Base-by-base conservation (phyloP, 2,888 invertebrate species). In the Campoplex capitator region DNA sequence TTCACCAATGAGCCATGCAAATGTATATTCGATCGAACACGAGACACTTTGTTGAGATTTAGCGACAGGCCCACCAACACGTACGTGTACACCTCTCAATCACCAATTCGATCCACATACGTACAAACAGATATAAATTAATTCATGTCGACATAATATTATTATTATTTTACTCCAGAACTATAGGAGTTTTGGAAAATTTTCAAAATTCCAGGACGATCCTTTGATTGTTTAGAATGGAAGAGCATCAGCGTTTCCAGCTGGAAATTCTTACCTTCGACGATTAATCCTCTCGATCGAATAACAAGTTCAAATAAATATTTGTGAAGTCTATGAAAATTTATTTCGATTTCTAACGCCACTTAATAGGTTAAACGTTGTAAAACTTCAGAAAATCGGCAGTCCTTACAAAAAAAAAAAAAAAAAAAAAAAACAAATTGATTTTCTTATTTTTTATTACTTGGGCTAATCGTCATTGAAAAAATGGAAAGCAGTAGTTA, bases 51-150 rank as follows among this genome's bases (percentile, higher is more conserved):
- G 68, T 35, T 48, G 8, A 62, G 67, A 82, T 85, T 68, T 78
- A 77, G 80, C 86, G 70, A 88, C 88, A 87, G 92, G 92, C 92
- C 92, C 92, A 93, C 92, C 92, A 92, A 93, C 88, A 90, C 91
- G 89, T 91, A 91, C 88, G 18, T 73, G 81, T 82, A 80, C 58
- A 42, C 18, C 76, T 81, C 74, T 80, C 67, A 58, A 76, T 68
- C 79, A 80, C 74, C 62, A 73, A 51, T 38, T 62, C 35, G 0
- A 65, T 48, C 16, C 48, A 65, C 62, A 65, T 73, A 56, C 45
- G 54, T n/a, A 73, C 48, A 71, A 23, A 71, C 51, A 71, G 65
- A 68, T 56, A 81, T 70, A 76, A 67, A 77, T 35, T 56, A 38
- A 77, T 67, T 32, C 71, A n/a, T 70, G 38, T 28, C 38, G 35